phyloP scores from a whole-genome alignment of 23 tunicate species.

The Diplosoma virens region DNA sequence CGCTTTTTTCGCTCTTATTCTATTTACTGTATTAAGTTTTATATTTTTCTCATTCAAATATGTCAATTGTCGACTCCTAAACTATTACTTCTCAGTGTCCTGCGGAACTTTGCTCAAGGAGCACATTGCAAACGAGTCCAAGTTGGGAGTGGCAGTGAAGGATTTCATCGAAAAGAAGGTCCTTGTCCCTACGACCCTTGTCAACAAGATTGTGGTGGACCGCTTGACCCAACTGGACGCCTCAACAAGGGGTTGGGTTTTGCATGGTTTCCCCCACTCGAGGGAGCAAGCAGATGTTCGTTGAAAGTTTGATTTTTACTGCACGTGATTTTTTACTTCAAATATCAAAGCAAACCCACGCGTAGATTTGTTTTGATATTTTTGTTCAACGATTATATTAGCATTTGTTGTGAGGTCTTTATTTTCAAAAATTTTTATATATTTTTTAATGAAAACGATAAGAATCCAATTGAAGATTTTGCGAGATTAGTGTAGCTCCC shows the following conservation, averaged over 20 bases:
- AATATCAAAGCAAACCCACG: too few relatives aligned
- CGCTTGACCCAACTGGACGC: constrained; percentile 79
- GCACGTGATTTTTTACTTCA: too few relatives aligned
- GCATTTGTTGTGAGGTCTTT: neutral
- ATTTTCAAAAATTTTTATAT: neutral
- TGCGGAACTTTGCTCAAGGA: constrained; percentile 80
- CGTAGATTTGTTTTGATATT: too few relatives aligned
- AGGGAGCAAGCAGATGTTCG: constrained; percentile 85
- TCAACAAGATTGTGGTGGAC: constrained; percentile 52
- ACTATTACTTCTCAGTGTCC: constrained; percentile 63
- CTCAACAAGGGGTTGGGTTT: constrained; percentile 85
- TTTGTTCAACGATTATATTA: neutral
- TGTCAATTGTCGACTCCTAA: too few relatives aligned
- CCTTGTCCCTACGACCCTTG: constrained; percentile 57
- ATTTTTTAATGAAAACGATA: too few relatives aligned
- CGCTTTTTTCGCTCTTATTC: too few relatives aligned
- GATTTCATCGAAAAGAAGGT: constrained; percentile 35
- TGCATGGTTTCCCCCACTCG: constrained; percentile 85
- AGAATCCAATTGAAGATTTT: too few relatives aligned
- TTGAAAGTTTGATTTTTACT: too few relatives aligned
- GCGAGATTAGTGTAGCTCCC: too few relatives aligned
- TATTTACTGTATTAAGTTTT: too few relatives aligned
- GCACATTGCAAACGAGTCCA: constrained; percentile 73
- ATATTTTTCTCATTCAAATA: too few relatives aligned
- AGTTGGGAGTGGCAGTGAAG: constrained; percentile 59